phyloP scores from a whole-genome alignment of 2,888 invertebrate genomes.

The Eretmocerus hayati region DNA sequence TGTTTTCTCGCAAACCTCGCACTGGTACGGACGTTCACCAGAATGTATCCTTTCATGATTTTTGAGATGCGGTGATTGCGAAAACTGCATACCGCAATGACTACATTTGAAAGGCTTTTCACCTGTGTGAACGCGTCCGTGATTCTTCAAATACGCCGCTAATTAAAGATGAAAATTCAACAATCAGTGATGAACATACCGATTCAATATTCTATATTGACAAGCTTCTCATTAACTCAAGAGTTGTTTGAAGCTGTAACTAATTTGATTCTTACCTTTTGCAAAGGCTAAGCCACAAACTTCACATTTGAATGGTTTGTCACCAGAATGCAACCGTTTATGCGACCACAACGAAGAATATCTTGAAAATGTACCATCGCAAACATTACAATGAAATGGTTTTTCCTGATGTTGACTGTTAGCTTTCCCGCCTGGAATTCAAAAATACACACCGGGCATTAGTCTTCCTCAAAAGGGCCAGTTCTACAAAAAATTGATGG shows the following conservation, averaged over 20 bases:
- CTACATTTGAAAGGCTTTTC: conserved; percentile 62
- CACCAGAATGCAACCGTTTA: conserved; percentile 76
- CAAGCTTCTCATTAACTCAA: too few relatives aligned
- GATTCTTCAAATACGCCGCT: conserved; percentile 82
- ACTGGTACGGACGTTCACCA: conserved; percentile 81
- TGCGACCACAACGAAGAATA: conserved; percentile 86
- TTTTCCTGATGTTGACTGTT: conserved; percentile 58
- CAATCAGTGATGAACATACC: too few relatives aligned
- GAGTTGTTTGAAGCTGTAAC: too few relatives aligned
- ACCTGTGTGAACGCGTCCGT: conserved; percentile 80
- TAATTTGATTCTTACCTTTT: conserved; percentile 57
- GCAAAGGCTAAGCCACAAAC: conserved; percentile 84
- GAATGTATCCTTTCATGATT: conserved; percentile 85
- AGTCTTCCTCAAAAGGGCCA: conserved; percentile 44
- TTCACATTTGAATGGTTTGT: conserved; percentile 82
- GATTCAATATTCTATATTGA: too few relatives aligned
- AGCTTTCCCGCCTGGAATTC: conserved; percentile 45
- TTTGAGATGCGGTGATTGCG: conserved; percentile 80
- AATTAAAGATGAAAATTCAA: conserved; percentile 9
- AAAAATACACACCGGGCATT: conserved; percentile 35
- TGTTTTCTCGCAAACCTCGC: conserved; percentile 83
- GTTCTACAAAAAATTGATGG: conserved; percentile 40
- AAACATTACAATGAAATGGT: conserved; percentile 83
- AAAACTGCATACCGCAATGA: conserved; percentile 86
- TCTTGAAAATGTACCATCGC: conserved; percentile 72